Percentiles rank a stretch among this genome's conserved stretches.
Evolutionary conservation across 1,140 invertebrate species (phyloP).

Genomic region (Drosophila kikkawai): DNA sequence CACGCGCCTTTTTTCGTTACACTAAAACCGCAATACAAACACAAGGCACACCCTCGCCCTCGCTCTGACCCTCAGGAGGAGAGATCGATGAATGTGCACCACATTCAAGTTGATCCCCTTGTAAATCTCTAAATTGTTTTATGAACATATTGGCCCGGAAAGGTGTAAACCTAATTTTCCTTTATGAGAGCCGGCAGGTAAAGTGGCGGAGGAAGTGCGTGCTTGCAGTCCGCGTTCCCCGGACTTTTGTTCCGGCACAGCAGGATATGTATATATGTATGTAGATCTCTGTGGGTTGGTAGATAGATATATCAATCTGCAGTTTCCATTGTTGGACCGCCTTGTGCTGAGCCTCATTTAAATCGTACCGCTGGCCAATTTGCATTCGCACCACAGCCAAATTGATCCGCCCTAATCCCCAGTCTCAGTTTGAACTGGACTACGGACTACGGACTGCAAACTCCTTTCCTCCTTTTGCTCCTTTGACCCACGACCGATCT

Average conservation of each 20-base stretch:
- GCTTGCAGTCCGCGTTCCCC: constrained; percentile 1
- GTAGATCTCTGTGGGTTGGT: background rate
- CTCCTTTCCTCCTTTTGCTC: constrained; percentile 28
- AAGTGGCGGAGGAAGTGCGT: constrained; percentile 52
- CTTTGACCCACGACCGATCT: constrained; percentile 15
- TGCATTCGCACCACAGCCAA: constrained; percentile 82
- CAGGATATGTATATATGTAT: constrained; percentile 42
- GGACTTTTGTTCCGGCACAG: constrained; percentile 70
- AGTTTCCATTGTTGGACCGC: constrained; percentile 61
- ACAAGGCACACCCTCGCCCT: constrained; percentile 16
- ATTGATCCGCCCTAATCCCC: constrained; percentile 82
- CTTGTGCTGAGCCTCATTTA: constrained; percentile 76
- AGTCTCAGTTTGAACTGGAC: constrained; percentile 11
- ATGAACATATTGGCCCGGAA: constrained; percentile 75
- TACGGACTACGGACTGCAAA: constrained; percentile 10
- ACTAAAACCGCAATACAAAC: constrained; percentile 55
- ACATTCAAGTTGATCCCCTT: constrained; percentile 72
- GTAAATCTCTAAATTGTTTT: constrained; percentile 83
- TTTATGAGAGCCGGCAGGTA: constrained; percentile 64
- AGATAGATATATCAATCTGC: constrained; percentile 11
- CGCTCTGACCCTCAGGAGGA: background rate
- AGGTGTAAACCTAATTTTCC: constrained; percentile 83
- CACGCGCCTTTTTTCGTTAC: constrained; percentile 56
- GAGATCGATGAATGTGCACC: constrained; percentile 35
- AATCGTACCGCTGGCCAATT: constrained; percentile 82